These are phyloP conservation scores for Agrochola lota DNA, from an alignment of 2,888 invertebrate genomes.

Conservation along the genomic window DNA sequence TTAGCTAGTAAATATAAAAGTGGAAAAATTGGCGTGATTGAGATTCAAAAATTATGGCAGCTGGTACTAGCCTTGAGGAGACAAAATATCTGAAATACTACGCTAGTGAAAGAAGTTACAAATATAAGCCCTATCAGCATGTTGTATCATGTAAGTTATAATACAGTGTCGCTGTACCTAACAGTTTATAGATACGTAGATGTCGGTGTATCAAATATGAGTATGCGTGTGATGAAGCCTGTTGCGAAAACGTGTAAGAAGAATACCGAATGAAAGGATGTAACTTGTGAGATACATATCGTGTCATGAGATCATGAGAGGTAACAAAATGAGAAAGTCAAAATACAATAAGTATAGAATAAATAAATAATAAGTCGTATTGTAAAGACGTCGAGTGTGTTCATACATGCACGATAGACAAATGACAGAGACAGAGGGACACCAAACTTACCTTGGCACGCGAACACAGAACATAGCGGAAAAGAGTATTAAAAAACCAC, in stretches of 20 bases:
- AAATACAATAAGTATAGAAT: conserved; percentile 76
- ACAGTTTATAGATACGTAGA: conserved; percentile 64
- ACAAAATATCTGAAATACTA: conserved; percentile 83
- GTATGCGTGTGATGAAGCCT: conserved; percentile 79
- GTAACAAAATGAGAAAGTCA: conserved; percentile 82
- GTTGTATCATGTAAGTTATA: conserved; percentile 70
- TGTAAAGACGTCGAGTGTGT: conserved; percentile 77
- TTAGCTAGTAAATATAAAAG: conserved; percentile 82
- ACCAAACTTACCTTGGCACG: conserved; percentile 87
- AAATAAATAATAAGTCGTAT: conserved; percentile 75
- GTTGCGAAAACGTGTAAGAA: conserved; percentile 71
- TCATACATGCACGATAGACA: conserved; percentile 84
- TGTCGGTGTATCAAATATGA: conserved; percentile 69
- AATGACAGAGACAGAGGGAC: conserved; percentile 84
- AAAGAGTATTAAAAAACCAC: conserved; percentile 78
- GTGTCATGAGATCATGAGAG: conserved; percentile 85
- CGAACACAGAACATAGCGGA: conserved; percentile 75
- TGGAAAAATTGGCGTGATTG: conserved; percentile 85
- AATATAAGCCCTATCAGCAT: conserved; percentile 84
- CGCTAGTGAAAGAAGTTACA: conserved; percentile 83
- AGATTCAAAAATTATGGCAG: conserved; percentile 77
- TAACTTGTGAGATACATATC: conserved; percentile 76
- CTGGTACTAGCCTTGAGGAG: conserved; percentile 79
- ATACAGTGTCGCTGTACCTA: conserved; percentile 77
- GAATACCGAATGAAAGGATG: conserved; percentile 80